Evolutionary conservation across 2,888 invertebrate species (phyloP).

Genomic region (Parnassius mnemosyne): DNA sequence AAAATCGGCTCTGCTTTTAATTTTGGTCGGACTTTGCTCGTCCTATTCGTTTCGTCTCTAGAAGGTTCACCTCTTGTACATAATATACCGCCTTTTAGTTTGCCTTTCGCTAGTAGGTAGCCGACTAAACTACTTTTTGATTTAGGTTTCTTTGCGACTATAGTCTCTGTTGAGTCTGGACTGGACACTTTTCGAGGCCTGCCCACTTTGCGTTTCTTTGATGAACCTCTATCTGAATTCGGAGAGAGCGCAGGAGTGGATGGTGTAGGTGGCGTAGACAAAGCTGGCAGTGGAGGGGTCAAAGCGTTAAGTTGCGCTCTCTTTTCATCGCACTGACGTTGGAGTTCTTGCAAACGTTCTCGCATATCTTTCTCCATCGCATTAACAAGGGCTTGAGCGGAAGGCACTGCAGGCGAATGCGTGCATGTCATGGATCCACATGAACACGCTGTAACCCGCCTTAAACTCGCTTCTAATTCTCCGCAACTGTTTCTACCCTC

Average conservation of each 20-base stretch:
- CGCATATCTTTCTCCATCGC: conserved; percentile 91
- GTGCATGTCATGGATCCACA: conserved; percentile 55
- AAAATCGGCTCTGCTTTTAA: conserved; percentile 86
- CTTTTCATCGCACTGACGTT: conserved; percentile 90
- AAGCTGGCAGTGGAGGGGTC: conserved; percentile 75
- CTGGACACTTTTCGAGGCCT: conserved; percentile 87
- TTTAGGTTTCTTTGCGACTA: conserved; percentile 90
- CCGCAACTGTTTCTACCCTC: conserved; percentile 53
- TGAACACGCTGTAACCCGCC: conserved; percentile 65
- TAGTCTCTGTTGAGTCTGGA: conserved; percentile 86
- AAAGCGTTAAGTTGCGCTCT: conserved; percentile 89
- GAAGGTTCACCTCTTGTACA: conserved; percentile 78
- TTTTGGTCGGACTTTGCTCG: conserved; percentile 85
- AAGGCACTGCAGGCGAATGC: conserved; percentile 62
- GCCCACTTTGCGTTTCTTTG: conserved; percentile 91
- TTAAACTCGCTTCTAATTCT: conserved; percentile 65
- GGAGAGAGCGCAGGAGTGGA: conserved; percentile 72
- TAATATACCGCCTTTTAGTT: conserved; percentile 76
- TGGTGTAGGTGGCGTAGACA: conserved; percentile 66
- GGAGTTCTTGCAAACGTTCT: conserved; percentile 88
- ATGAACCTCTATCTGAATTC: conserved; percentile 76
- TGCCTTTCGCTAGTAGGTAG: conserved; percentile 83
- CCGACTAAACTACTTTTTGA: conserved; percentile 84
- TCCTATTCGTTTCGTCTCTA: conserved; percentile 66
- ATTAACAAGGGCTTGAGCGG: conserved; percentile 82